Base-by-base conservation (phyloP, 1,140 invertebrate species). In the Tetramorium simillimum region DNA sequence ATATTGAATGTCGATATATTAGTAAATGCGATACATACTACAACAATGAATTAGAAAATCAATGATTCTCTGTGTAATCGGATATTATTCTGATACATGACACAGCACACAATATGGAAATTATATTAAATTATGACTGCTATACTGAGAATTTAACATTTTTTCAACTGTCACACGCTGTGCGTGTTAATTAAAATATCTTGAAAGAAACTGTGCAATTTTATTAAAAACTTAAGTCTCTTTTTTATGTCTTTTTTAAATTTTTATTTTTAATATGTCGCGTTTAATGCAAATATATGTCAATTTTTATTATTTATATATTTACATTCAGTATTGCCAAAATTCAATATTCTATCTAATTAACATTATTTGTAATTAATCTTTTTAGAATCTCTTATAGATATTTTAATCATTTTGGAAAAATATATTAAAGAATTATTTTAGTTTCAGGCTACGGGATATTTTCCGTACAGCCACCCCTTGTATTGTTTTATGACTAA, bases 1-100 rank as follows among this genome's bases (percentile, higher is more conserved):
- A 16, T 69, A 69, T 2, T 18, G 1, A 70, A 69, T 69, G 4
- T 43, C 21, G 51, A 82, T 58, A 72, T n/a, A 40, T 82, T 18
- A 72, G 10, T 46, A 56, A 58, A 56, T 12, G 24, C 5, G 65
- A 72, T 58, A 33, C 24, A 33, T 7, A 16, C 1, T 51, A 16
- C 76, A 56, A 78, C 43, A 21, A 51, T 60, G 10, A 46, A 82
- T 72, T 72, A 72, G 67, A 82, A 70, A 28, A 60, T 33, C 18
- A 60, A 46, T 70, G 24, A 58, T 60, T 0, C 16, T 56, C 21
- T 37, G 9, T 60, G 40, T 58, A 82, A 82, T 73, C 7, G 12
- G 58, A 82, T 82, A 72, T 82, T 82, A 56, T 72, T 9, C 14
- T 5, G 51, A 82, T 28, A 28, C 3, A 2, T 7, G 24, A 33